A percentile compares a stretch with the other conserved stretches of the same genome.
Evolutionary conservation across 2,113 vertebrate genomes (phyloP).

Genomic region (Sminthopsis crassicaudata): DNA sequence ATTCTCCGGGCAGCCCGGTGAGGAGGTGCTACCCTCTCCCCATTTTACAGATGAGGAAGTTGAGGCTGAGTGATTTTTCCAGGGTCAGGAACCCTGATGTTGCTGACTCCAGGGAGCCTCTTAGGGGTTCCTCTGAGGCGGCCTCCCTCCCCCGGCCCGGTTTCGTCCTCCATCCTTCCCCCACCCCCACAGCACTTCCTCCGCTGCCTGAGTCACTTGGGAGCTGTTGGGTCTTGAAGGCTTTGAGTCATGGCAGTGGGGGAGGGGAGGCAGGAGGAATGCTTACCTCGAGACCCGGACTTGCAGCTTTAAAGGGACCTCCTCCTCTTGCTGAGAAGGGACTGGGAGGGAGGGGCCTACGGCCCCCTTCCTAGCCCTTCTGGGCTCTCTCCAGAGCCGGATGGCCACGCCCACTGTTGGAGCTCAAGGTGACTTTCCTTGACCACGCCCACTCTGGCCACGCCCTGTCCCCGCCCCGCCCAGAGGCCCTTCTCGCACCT

Average conservation of each 20-base stretch:
- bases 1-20: background rate
- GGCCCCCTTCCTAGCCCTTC: background rate
- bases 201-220: background rate
- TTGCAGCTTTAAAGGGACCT: background rate
- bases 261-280: background rate
- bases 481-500: background rate
- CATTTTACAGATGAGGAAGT: background rate
- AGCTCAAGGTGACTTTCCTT: background rate
- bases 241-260: background rate
- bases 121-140: background rate
- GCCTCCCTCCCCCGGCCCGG: background rate
- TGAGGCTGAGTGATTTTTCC: background rate
- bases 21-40: background rate
- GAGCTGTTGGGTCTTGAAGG: background rate
- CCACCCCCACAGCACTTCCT: background rate
- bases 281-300: background rate
- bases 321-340: background rate
- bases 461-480: background rate
- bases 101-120: background rate
- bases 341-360: background rate
- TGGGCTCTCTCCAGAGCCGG: background rate
- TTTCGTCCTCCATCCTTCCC: too few relatives aligned
- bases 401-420: background rate
- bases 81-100: background rate
- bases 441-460: too few relatives aligned